These are phyloP conservation scores for Ammospiza maritima DNA, from an alignment of 2,797 vertebrate genomes.

Conservation along the genomic window DNA sequence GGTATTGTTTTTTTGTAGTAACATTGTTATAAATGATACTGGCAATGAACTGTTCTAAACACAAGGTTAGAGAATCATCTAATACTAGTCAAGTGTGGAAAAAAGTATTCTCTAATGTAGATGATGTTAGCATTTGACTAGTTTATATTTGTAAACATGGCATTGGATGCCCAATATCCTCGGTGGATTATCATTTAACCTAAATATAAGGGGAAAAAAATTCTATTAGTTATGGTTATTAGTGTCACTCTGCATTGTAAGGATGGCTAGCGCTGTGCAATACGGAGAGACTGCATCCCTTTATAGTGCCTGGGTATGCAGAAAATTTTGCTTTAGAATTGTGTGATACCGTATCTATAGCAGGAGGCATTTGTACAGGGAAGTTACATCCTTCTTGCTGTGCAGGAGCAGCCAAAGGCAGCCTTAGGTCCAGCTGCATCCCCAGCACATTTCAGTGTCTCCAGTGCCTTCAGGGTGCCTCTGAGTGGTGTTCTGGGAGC, in stretches of 20 bases:
- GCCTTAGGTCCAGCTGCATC: background rate
- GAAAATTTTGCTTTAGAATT: background rate
- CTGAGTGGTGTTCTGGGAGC: background rate
- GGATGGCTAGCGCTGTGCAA: background rate
- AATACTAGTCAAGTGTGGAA: background rate
- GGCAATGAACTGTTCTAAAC: background rate
- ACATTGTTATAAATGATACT: background rate
- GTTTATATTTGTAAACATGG: background rate
- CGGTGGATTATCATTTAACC: background rate
- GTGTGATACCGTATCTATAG: background rate
- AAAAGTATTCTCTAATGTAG: background rate
- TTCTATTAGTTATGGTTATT: background rate
- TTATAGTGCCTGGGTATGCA: background rate
- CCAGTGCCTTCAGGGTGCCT: background rate
- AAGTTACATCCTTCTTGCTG: background rate
- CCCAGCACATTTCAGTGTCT: background rate
- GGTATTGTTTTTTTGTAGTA: background rate
- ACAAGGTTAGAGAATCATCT: conserved; percentile 1
- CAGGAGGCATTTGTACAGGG: background rate
- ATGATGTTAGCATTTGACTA: background rate
- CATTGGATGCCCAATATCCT: background rate
- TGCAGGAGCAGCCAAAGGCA: background rate
- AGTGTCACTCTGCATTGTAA: background rate
- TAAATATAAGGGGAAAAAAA: background rate
- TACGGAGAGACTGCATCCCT: background rate